Evolutionary conservation across 2,113 vertebrate genomes (phyloP).

Genomic region (Apteryx owenii): DNA sequence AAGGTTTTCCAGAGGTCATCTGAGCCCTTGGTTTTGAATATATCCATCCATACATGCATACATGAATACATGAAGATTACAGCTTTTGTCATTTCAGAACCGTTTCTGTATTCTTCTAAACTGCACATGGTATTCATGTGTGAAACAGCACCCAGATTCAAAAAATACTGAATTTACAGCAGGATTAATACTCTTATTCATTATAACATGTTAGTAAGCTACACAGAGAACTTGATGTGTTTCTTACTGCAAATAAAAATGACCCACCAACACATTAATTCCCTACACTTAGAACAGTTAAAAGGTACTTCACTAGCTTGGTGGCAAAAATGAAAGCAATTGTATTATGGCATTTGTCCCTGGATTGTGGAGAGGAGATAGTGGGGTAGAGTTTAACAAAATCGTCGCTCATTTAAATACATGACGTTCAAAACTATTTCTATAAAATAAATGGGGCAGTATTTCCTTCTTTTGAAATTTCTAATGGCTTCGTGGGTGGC

Average conservation of each 20-base stretch:
- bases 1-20: not conserved
- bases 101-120: not conserved
- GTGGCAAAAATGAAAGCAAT: not conserved
- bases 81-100: not conserved
- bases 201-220: not conserved
- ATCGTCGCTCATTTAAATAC: not conserved
- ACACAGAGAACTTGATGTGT: not conserved
- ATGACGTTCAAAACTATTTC: not conserved
- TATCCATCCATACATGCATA: not conserved
- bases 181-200: not conserved
- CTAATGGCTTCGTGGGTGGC: not conserved
- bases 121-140: not conserved
- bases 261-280: not conserved
- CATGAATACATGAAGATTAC: not conserved
- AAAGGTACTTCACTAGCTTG: not conserved
- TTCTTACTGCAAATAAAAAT: no score
- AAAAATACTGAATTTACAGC: not conserved
- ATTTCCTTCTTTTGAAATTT: not conserved
- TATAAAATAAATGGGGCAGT: not conserved
- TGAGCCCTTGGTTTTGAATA: not conserved
- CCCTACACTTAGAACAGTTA: not conserved
- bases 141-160: not conserved
- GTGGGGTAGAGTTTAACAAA: not conserved
- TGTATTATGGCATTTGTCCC: not conserved
- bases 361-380: not conserved